Evolutionary conservation across 2,888 invertebrate genomes (phyloP).

Genomic region (Temnothorax ravouxi): DNA sequence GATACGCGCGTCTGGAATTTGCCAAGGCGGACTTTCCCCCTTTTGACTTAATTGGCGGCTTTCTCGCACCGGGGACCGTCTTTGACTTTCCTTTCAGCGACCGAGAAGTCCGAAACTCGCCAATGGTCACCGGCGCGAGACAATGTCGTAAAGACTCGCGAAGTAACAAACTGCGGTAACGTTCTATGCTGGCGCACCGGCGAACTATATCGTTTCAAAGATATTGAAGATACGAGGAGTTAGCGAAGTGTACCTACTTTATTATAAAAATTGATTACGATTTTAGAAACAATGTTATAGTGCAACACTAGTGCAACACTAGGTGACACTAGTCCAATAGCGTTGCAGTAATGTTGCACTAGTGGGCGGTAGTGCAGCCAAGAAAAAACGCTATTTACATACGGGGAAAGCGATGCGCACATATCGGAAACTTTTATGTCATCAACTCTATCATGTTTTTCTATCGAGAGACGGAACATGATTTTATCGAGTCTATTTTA

Average conservation of each 20-base stretch:
- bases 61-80: slow-evolving; percentile 52
- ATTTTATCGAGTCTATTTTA: neutral
- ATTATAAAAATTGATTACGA: too few relatives aligned
- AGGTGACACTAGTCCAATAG: too few relatives aligned
- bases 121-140: slow-evolving; percentile 47
- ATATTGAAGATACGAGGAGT: neutral
- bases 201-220: slow-evolving; percentile 38
- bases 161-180: slow-evolving; percentile 30
- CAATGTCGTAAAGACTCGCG: slow-evolving; percentile 50
- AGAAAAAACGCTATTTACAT: too few relatives aligned
- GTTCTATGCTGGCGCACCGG: neutral
- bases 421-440: neutral
- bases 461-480: neutral
- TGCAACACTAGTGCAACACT: too few relatives aligned
- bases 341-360: too few relatives aligned
- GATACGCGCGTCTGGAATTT: slow-evolving; percentile 44
- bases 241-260: neutral
- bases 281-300: too few relatives aligned
- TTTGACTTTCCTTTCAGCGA: slow-evolving; percentile 54
- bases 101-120: slow-evolving; percentile 50
- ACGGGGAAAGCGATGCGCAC: neutral
- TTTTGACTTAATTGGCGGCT: slow-evolving; percentile 77
- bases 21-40: slow-evolving; percentile 62
- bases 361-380: too few relatives aligned
- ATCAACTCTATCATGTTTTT: neutral